Conservation (phyloP, 2,888 invertebrate genomes). For the Euclidia mi region DNA sequence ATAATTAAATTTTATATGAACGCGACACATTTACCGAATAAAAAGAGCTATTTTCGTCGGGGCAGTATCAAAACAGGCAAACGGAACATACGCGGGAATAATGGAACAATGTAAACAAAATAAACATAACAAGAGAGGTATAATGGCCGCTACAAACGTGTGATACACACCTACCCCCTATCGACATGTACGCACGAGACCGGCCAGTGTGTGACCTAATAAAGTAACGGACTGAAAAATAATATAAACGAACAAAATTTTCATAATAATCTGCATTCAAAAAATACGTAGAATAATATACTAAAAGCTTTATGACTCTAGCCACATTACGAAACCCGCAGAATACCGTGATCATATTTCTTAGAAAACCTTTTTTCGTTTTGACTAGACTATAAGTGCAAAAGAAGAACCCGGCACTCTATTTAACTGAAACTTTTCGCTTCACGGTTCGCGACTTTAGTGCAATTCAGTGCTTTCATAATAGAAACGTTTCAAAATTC, state of each 20-base stretch:
- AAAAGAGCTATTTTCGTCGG: constrained; percentile 63
- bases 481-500: constrained; percentile 59
- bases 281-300: not conserved
- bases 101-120: constrained; percentile 72
- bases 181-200: constrained; percentile 68
- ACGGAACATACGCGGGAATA: constrained; percentile 65
- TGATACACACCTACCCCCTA: constrained; percentile 71
- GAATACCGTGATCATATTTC: constrained; percentile 19
- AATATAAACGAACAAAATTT: constrained; percentile 39
- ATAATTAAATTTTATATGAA: constrained; percentile 48
- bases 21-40: constrained; percentile 58
- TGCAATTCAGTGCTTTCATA: constrained; percentile 76
- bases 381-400: constrained; percentile 44
- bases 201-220: constrained; percentile 74
- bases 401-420: constrained; percentile 59
- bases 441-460: constrained; percentile 71
- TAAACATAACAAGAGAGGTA: constrained; percentile 65
- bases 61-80: constrained; percentile 60
- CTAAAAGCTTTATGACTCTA: not conserved
- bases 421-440: constrained; percentile 72
- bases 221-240: constrained; percentile 64
- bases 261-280: constrained; percentile 22
- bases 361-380: constrained; percentile 29
- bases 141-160: constrained; percentile 65
- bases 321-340: constrained; percentile 12